These are phyloP conservation scores for Tigriopus californicus DNA, from an alignment of 2,888 invertebrate species.

Conservation along the genomic window DNA sequence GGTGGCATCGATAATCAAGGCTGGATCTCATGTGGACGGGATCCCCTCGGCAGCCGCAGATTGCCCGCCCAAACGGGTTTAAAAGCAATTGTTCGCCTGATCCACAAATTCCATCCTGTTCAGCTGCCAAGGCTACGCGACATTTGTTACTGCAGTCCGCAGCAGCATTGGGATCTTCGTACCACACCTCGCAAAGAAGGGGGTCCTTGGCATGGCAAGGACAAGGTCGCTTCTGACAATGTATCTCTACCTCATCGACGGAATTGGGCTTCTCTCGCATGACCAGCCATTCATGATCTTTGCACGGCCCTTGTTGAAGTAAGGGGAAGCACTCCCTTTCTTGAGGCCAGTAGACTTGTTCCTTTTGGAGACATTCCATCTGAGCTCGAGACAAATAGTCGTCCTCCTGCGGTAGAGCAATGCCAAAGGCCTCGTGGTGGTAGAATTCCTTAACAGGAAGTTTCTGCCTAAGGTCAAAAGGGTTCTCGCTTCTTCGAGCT, in stretches of 20 bases:
- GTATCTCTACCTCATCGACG: background rate
- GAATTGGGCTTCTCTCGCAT: background rate
- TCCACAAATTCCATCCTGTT: background rate
- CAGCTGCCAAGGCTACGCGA: background rate
- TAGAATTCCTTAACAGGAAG: no score
- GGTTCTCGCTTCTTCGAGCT: no score
- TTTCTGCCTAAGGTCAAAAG: no score
- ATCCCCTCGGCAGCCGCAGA: background rate
- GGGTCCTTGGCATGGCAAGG: conserved; percentile 2
- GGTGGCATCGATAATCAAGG: background rate
- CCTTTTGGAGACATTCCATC: background rate
- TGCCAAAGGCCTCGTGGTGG: no score
- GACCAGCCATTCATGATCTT: conserved; percentile 3
- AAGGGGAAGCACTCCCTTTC: background rate
- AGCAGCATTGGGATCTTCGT: background rate
- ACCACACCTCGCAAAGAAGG: background rate
- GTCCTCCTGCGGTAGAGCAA: no score
- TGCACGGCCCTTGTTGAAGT: background rate
- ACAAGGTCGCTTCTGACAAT: background rate
- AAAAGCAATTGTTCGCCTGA: background rate
- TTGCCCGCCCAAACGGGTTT: background rate
- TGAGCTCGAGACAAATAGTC: background rate
- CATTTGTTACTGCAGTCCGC: background rate
- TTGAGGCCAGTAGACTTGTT: background rate
- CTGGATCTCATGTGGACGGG: background rate